These are phyloP conservation scores for Aphelocoma coerulescens DNA, from an alignment of 2,113 vertebrate genomes.

Conservation along the genomic window DNA sequence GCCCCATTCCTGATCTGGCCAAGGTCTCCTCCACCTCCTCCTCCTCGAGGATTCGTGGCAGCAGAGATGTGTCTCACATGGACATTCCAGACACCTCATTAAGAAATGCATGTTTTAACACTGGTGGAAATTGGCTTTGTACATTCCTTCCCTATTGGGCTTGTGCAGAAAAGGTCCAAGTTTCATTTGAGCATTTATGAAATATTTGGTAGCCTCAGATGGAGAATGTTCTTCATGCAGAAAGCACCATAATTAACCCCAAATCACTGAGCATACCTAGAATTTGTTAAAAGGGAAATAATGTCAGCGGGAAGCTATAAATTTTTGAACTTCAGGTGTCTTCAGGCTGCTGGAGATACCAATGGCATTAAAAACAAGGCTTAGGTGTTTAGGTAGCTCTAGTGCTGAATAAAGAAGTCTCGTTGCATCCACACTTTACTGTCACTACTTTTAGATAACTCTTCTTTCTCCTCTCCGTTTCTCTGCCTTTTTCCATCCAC, in stretches of 20 bases:
- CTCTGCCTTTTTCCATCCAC: not conserved
- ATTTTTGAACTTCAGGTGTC: not conserved
- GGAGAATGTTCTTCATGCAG: not conserved
- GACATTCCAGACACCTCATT: not conserved
- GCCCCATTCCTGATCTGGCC: not conserved
- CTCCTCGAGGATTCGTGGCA: not conserved
- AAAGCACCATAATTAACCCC: not conserved
- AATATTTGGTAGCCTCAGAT: not conserved
- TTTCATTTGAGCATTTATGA: not conserved
- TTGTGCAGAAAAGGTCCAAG: not conserved
- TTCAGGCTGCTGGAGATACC: not conserved
- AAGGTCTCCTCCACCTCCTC: not conserved
- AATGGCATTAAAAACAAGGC: not conserved
- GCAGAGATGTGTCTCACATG: fast-evolving
- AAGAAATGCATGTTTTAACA: not conserved
- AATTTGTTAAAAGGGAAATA: not conserved
- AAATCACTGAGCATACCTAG: not conserved
- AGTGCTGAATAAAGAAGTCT: not conserved
- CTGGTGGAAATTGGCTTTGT: not conserved
- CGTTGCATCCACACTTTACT: fast-evolving
- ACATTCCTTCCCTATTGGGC: not conserved
- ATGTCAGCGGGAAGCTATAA: not conserved
- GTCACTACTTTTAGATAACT: not conserved
- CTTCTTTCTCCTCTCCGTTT: not conserved
- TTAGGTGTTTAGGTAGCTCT: not conserved